Evolutionary conservation across 2,888 invertebrate species (phyloP).

Genomic region (Pilophorus perplexus): DNA sequence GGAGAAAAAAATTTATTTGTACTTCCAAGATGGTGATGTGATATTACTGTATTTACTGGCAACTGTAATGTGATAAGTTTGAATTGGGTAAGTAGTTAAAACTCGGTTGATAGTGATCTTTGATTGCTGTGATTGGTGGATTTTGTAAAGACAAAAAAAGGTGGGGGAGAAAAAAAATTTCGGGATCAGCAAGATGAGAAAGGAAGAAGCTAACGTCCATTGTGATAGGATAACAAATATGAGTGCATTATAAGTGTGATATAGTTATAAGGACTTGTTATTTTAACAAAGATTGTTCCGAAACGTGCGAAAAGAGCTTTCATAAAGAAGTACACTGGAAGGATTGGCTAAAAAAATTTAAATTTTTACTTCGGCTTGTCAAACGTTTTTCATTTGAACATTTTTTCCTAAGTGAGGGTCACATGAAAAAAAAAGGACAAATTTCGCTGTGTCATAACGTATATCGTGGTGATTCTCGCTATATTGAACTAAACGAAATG

Average conservation of each 20-base stretch:
- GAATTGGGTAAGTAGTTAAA: conserved; percentile 45
- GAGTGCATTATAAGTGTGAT: conserved; percentile 46
- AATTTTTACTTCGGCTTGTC: background rate
- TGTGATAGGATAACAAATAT: conserved; percentile 44
- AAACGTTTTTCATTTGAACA: background rate
- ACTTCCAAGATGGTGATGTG: conserved; percentile 43
- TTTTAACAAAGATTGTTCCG: conserved; percentile 5
- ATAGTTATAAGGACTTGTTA: conserved; percentile 42
- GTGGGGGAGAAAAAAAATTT: background rate
- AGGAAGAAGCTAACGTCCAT: conserved; percentile 37
- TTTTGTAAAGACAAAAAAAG: conserved; percentile 21
- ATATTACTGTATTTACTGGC: conserved; percentile 45
- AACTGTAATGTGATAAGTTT: conserved; percentile 46
- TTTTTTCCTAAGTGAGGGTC: no score
- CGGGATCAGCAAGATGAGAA: no score
- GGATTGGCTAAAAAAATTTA: conserved; percentile 1
- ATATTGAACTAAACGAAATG: conserved; percentile 1
- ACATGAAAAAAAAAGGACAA: no score
- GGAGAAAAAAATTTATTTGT: conserved; percentile 10
- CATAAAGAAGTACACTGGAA: conserved; percentile 20
- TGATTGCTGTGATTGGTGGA: conserved; percentile 35
- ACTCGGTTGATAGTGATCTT: conserved; percentile 23
- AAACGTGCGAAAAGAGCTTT: conserved; percentile 12
- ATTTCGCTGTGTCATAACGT: no score
- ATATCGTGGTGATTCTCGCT: conserved; percentile 43